phyloP scores from a whole-genome alignment of 2,888 invertebrate species.

The Pollenia griseotomentosa region DNA sequence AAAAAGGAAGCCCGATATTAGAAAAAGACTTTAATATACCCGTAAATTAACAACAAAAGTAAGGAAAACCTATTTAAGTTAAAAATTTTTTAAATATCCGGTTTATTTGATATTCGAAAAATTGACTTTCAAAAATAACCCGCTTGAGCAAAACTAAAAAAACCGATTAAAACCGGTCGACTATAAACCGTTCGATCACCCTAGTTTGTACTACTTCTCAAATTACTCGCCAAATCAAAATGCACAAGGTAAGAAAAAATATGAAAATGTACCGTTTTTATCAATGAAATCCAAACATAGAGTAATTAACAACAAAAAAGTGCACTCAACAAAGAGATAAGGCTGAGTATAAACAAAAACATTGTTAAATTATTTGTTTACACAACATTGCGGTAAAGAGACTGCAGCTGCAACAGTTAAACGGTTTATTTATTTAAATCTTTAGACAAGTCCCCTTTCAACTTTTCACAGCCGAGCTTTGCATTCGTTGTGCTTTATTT shows the following conservation, averaged over 20 bases:
- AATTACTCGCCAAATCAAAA: conserved; percentile 44
- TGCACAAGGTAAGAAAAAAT: conserved; percentile 52
- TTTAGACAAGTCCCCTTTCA: conserved; percentile 42
- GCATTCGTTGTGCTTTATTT: conserved; percentile 12
- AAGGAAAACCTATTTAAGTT: too few species aligned
- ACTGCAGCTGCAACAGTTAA: conserved; percentile 21
- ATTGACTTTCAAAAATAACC: too few species aligned
- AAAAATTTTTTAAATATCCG: too few species aligned
- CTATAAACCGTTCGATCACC: too few species aligned
- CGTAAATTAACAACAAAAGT: too few species aligned
- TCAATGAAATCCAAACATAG: conserved; percentile 34
- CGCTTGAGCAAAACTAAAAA: too few species aligned
- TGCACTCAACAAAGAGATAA: conserved; percentile 23
- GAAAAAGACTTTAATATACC: too few species aligned
- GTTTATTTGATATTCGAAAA: too few species aligned
- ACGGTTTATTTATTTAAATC: conserved; percentile 62
- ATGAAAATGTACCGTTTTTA: conserved; percentile 27
- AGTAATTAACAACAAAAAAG: conserved; percentile 21
- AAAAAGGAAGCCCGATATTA: too few species aligned
- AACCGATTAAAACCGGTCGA: too few species aligned
- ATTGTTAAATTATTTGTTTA: conserved; percentile 39
- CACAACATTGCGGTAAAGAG: conserved; percentile 1
- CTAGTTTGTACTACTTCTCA: conserved; percentile 37
- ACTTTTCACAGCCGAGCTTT: conserved; percentile 32
- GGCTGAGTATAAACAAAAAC: conserved; percentile 36